Evolutionary conservation across 2,888 invertebrate genomes (phyloP).

Genomic region (Bembecia ichneumoniformis): DNA sequence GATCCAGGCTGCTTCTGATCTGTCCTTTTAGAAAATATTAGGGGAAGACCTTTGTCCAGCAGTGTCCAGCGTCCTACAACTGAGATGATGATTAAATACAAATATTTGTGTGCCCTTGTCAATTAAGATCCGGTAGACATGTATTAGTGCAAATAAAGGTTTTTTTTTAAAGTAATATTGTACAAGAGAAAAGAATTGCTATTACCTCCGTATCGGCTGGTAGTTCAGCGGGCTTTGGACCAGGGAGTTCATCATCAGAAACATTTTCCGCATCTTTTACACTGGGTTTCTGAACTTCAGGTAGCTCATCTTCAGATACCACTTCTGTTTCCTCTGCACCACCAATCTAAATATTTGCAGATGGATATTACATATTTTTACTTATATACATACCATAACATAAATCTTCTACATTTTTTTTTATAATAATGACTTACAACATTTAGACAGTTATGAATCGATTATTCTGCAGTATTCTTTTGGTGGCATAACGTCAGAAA

Average conservation of each 20-base stretch:
- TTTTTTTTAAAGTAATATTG: background rate
- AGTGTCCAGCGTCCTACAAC: too few relatives aligned
- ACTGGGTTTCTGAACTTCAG: constrained; percentile 80
- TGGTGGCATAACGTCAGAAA: too few relatives aligned
- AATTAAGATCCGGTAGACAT: background rate
- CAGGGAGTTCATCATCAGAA: constrained; percentile 82
- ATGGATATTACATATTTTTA: too few relatives aligned
- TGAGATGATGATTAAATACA: too few relatives aligned
- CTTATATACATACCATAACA: too few relatives aligned
- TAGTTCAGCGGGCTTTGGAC: constrained; percentile 78
- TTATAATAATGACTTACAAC: too few relatives aligned
- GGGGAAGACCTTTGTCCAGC: too few relatives aligned
- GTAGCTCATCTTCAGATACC: constrained; percentile 87
- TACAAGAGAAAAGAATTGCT: background rate
- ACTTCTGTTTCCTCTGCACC: constrained; percentile 86
- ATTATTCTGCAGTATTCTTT: too few relatives aligned
- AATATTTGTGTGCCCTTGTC: background rate
- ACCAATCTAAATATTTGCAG: constrained; percentile 32
- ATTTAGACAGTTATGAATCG: too few relatives aligned
- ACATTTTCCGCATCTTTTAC: constrained; percentile 88
- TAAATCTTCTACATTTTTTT: too few relatives aligned
- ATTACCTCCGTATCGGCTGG: constrained; percentile 80
- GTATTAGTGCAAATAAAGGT: background rate
- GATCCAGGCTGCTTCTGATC: too few relatives aligned
- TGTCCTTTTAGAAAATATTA: too few relatives aligned